Conservation (phyloP, 2,888 invertebrate species). For the Terebella lapidaria region DNA sequence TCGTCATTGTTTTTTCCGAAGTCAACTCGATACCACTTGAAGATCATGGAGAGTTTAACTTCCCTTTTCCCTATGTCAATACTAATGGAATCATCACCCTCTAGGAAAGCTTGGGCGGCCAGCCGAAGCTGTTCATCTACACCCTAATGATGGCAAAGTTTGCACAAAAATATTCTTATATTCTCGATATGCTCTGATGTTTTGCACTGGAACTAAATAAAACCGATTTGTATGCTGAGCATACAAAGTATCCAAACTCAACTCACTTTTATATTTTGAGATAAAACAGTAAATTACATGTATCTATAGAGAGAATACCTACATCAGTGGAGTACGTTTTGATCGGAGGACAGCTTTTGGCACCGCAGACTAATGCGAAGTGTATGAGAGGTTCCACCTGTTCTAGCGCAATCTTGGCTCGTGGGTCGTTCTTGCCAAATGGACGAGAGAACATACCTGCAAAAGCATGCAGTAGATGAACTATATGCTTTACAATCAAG, state of each 20-base stretch:
- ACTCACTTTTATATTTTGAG: too few relatives aligned
- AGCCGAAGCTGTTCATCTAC: slow-evolving; percentile 38
- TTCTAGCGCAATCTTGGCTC: slow-evolving; percentile 50
- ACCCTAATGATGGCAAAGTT: too few relatives aligned
- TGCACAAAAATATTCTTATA: background rate
- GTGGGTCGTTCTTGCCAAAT: slow-evolving; percentile 53
- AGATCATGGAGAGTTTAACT: slow-evolving; percentile 51
- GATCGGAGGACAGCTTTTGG: slow-evolving; percentile 56
- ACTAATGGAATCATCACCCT: slow-evolving; percentile 49
- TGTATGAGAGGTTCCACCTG: slow-evolving; percentile 54
- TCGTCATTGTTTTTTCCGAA: slow-evolving; percentile 49
- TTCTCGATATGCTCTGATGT: too few relatives aligned
- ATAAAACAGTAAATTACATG: too few relatives aligned
- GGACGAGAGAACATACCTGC: slow-evolving; percentile 48
- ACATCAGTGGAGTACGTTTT: slow-evolving; percentile 53
- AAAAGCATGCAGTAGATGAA: background rate
- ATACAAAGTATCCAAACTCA: too few relatives aligned
- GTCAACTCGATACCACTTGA: slow-evolving; percentile 56
- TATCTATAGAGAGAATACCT: slow-evolving; percentile 17
- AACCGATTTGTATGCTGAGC: too few relatives aligned
- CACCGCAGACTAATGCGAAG: slow-evolving; percentile 56
- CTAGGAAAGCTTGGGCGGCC: slow-evolving; percentile 49
- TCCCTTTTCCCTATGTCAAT: slow-evolving; percentile 45
- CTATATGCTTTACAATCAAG: background rate
- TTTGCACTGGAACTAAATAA: too few relatives aligned